Conservation (phyloP, 2,888 invertebrate species). For the Callimorpha dominula region DNA sequence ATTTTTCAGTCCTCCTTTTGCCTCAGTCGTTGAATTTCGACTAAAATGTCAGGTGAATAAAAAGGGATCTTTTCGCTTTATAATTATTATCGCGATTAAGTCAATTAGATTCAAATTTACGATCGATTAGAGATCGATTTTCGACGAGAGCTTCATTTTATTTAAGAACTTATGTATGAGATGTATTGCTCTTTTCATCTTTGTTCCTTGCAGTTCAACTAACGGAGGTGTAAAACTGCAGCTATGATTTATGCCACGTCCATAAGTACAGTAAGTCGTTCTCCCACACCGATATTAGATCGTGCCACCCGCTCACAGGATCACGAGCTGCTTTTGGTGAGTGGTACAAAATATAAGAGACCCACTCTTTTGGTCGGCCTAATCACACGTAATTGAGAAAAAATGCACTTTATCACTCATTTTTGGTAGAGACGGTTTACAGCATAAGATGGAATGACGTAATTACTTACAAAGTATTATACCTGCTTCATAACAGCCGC, state of each 20-base stretch:
- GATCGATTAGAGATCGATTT: neutral
- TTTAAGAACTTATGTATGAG: neutral
- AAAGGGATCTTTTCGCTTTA: neutral
- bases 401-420: neutral
- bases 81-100: neutral
- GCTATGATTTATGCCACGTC: slow-evolving; percentile 43
- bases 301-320: slow-evolving; percentile 75
- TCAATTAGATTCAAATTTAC: neutral
- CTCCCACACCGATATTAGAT: slow-evolving; percentile 49
- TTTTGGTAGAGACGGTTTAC: neutral
- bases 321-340: slow-evolving; percentile 68
- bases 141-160: neutral
- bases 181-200: neutral
- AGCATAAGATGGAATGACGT: too few species aligned
- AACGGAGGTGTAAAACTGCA: slow-evolving; percentile 45
- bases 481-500: too few species aligned
- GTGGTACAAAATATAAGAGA: slow-evolving; percentile 41
- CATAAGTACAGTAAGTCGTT: slow-evolving; percentile 31
- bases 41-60: neutral
- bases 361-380: too few species aligned
- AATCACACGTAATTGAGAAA: neutral
- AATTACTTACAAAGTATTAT: too few species aligned
- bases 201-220: slow-evolving; percentile 10
- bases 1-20: neutral
- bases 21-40: neutral